phyloP scores from a whole-genome alignment of 2,113 vertebrate species.

The Puma concolor region DNA sequence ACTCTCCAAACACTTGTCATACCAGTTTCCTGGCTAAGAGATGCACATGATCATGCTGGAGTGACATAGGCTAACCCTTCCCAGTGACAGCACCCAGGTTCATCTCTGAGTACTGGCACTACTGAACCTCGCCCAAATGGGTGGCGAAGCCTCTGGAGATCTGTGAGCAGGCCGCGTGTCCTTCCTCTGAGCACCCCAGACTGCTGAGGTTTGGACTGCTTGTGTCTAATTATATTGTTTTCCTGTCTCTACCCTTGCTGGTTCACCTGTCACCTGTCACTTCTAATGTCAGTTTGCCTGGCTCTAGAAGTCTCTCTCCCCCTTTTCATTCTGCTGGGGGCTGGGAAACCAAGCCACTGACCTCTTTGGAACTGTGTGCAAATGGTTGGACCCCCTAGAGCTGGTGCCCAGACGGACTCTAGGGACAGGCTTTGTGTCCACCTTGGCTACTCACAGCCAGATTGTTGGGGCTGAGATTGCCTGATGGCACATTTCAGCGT shows the following conservation, averaged over 20 bases:
- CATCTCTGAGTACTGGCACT: neutral
- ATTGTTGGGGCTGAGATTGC: neutral
- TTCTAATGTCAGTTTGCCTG: neutral
- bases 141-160: rapidly evolving
- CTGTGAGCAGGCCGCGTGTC: neutral
- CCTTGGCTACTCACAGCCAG: neutral
- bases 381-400: neutral
- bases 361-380: neutral
- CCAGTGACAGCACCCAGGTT: neutral
- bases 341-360: neutral
- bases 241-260: neutral
- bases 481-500: neutral
- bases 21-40: neutral
- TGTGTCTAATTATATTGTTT: neutral
- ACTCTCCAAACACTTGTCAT: neutral
- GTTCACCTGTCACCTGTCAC: conserved; percentile 18
- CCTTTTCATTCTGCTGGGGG: neutral
- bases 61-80: neutral
- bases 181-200: neutral
- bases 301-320: neutral
- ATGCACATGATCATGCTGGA: neutral
- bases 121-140: rapidly evolving
- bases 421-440: neutral
- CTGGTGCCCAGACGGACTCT: neutral
- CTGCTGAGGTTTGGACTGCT: neutral